phyloP scores from a whole-genome alignment of 2,888 invertebrate genomes.

The Dryococelus australis region DNA sequence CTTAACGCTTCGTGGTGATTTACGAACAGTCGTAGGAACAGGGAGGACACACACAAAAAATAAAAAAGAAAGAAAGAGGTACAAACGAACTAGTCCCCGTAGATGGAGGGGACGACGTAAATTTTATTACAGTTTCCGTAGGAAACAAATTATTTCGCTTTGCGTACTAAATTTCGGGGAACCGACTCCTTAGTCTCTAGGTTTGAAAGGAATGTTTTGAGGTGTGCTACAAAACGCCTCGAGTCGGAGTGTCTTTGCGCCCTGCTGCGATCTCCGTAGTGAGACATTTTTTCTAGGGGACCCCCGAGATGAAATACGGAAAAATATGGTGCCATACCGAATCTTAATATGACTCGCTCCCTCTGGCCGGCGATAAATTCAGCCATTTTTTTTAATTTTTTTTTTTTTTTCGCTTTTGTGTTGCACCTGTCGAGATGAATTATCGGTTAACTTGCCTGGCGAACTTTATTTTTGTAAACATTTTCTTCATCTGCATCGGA shows the following conservation, averaged over 20 bases:
- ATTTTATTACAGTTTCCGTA: neutral
- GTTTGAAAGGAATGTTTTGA: neutral
- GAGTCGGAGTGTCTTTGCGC: neutral
- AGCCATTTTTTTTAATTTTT: neutral
- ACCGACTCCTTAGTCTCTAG: neutral
- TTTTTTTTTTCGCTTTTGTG: no score
- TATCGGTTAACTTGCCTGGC: neutral
- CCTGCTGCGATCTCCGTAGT: neutral
- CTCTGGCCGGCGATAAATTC: neutral
- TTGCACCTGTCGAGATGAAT: neutral
- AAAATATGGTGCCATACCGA: neutral
- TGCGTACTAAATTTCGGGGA: neutral
- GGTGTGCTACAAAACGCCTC: neutral
- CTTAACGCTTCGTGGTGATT: neutral
- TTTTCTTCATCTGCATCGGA: neutral
- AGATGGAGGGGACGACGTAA: neutral
- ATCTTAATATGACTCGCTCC: neutral
- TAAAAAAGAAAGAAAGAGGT: neutral
- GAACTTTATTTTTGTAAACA: neutral
- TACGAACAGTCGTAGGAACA: neutral
- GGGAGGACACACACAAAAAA: neutral
- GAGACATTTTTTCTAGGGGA: neutral
- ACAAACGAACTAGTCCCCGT: neutral
- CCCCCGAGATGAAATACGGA: neutral
- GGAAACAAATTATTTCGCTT: conserved; percentile 10